phyloP scores from a whole-genome alignment of 1,140 invertebrate genomes.

The Chrysoperla carnea region DNA sequence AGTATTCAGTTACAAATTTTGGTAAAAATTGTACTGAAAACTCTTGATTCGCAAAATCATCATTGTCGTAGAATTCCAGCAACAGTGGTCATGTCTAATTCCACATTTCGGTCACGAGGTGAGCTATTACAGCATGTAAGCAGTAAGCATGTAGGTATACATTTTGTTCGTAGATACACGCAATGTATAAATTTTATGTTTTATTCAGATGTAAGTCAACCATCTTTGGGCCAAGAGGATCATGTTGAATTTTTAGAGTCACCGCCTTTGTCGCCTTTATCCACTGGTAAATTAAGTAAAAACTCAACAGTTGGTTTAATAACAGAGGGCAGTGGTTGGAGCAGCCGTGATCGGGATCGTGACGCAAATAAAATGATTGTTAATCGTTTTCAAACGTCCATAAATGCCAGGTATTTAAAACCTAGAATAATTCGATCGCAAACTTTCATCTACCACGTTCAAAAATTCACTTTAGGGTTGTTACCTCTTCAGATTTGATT shows the following conservation, averaged over 20 bases:
- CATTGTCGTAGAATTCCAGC: conserved; percentile 64
- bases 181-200: neutral
- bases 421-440: no score
- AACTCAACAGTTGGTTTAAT: conserved; percentile 1
- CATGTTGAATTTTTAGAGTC: conserved; percentile 23
- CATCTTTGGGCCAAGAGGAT: conserved; percentile 50
- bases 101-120: conserved; percentile 53
- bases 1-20: conserved; percentile 63
- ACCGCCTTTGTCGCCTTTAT: conserved; percentile 30
- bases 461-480: no score
- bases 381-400: conserved; percentile 21
- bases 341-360: conserved; percentile 11
- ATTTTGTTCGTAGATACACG: no score
- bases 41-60: conserved; percentile 79
- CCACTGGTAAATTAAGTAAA: conserved; percentile 23
- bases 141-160: no score
- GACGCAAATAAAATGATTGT: conserved; percentile 20
- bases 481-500: no score
- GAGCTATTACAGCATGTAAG: conserved; percentile 5
- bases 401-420: conserved; percentile 35
- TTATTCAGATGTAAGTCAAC: conserved; percentile 48
- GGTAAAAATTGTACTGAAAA: conserved; percentile 85
- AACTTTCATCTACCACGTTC: no score
- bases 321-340: neutral
- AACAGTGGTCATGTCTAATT: conserved; percentile 48